These are phyloP conservation scores for Atopsyche davidsoni DNA, from an alignment of 1,140 invertebrate species.

Conservation along the genomic window DNA sequence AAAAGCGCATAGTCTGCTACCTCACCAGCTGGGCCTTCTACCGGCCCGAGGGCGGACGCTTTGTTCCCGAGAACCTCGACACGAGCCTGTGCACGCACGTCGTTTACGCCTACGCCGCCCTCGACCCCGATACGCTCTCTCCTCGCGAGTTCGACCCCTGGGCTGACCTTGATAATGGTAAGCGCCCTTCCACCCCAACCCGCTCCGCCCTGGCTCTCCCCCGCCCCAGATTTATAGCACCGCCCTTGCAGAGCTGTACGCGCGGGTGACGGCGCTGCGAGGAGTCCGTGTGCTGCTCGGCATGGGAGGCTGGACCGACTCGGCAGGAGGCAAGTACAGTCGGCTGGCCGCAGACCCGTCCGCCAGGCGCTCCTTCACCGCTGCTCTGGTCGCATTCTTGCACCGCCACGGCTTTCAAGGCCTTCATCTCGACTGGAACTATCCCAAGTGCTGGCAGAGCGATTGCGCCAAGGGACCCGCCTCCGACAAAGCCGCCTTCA, in stretches of 20 bases:
- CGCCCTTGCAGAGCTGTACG: conserved; percentile 57
- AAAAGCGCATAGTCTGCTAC: conserved; percentile 71
- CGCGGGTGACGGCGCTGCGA: conserved; percentile 56
- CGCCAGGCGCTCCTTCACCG: conserved; percentile 62
- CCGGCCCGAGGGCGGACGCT: conserved; percentile 73
- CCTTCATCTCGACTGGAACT: conserved; percentile 85
- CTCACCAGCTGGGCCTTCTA: conserved; percentile 86
- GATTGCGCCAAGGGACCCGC: conserved; percentile 74
- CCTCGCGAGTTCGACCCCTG: conserved; percentile 77
- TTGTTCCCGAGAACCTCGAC: conserved; percentile 79
- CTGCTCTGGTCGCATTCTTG: conserved; percentile 62
- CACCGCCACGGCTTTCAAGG: conserved; percentile 71
- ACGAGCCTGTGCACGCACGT: conserved; percentile 77
- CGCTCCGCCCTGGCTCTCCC: not conserved
- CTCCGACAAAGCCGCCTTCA: conserved; percentile 71
- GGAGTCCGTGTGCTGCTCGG: conserved; percentile 68
- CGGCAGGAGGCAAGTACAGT: conserved; percentile 77
- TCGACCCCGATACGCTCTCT: conserved; percentile 68
- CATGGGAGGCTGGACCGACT: conserved; percentile 88
- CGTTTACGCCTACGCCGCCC: conserved; percentile 83
- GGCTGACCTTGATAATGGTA: conserved; percentile 80
- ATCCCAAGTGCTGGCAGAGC: conserved; percentile 87
- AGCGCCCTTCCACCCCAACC: conserved; percentile 36
- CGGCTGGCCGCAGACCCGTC: conserved; percentile 60
- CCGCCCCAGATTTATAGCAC: not conserved